Evolutionary conservation across 2,797 vertebrate species (phyloP).

Genomic region (Neosilurus hyrtlii): DNA sequence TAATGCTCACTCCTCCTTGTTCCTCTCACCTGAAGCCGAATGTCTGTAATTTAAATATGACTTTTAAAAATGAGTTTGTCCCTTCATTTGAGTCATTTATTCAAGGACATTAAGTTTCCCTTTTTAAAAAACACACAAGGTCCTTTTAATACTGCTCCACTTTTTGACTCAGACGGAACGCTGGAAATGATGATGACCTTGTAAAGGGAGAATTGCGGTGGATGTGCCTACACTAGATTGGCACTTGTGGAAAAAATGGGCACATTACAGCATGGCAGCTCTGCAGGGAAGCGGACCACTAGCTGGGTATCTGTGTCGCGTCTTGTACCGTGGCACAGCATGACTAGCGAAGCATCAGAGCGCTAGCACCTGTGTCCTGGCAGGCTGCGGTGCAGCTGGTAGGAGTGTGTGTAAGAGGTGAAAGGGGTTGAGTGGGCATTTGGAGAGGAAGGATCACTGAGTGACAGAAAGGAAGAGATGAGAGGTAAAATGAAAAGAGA

Average conservation of each 20-base stretch:
- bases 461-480: neutral
- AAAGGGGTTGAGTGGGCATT: constrained; percentile 18
- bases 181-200: constrained; percentile 10
- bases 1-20: neutral
- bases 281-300: constrained; percentile 34
- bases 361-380: constrained; percentile 50
- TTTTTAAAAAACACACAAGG: no score
- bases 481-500: neutral
- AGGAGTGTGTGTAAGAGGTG: constrained; percentile 24
- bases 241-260: constrained; percentile 6
- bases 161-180: neutral
- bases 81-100: neutral
- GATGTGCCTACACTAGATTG: neutral
- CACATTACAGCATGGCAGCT: constrained; percentile 31
- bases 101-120: constrained; percentile 1
- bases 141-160: neutral
- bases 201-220: constrained; percentile 4
- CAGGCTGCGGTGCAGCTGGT: constrained; percentile 58
- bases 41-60: neutral
- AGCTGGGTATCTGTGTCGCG: constrained; percentile 47
- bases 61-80: no score
- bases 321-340: constrained; percentile 40
- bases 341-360: constrained; percentile 48
- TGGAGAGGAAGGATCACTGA: neutral
- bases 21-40: neutral